Percentiles rank a stretch among this genome's conserved stretches.
Conservation (phyloP, 2,888 invertebrate species). For the Leptothorax acervorum region DNA sequence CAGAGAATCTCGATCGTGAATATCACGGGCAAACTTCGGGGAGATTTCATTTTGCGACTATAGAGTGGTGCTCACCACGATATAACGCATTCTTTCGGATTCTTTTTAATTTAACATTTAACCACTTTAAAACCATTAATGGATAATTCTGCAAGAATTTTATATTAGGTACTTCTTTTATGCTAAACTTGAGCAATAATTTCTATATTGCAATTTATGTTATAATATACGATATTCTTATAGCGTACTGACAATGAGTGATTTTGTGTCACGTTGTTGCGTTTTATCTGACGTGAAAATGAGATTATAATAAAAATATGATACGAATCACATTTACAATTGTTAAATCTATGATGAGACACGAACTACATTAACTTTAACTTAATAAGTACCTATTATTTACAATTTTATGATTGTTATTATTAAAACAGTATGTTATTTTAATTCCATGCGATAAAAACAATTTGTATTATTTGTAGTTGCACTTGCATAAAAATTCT, state of each 20-base stretch:
- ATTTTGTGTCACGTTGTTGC: background rate
- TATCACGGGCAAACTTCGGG: constrained; percentile 43
- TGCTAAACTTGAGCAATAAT: background rate
- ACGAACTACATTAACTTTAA: background rate
- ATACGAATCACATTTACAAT: background rate
- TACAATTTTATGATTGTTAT: background rate
- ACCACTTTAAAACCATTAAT: background rate
- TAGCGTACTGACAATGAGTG: background rate
- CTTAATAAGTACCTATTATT: background rate
- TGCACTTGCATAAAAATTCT: background rate
- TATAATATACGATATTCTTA: background rate
- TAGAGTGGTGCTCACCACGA: constrained; percentile 11
- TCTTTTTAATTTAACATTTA: background rate
- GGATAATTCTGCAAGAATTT: background rate
- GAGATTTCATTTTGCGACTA: constrained; percentile 46
- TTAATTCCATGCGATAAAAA: background rate
- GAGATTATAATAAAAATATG: background rate
- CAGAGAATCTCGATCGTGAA: constrained; percentile 36
- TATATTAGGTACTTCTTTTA: background rate
- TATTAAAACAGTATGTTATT: background rate
- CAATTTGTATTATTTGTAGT: background rate
- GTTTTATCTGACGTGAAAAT: background rate
- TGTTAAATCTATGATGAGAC: background rate
- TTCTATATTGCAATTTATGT: background rate
- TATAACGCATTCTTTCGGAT: constrained; percentile 16